Percentiles rank a stretch among this genome's conserved stretches.
phyloP scores from a whole-genome alignment of 1,140 invertebrate genomes.

The Bombus pascuorum region DNA sequence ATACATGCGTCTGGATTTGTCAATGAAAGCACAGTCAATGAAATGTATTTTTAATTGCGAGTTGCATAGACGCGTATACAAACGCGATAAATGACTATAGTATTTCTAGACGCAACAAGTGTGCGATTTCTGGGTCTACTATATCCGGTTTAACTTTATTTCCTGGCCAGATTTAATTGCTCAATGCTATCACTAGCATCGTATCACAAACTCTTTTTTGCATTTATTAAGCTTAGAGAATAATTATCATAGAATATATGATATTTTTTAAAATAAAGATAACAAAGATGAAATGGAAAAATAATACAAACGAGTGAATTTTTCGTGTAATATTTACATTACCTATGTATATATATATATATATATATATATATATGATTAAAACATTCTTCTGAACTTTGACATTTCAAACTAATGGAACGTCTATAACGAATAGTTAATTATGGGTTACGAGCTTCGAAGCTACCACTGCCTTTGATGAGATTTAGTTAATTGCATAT shows the following conservation, averaged over 20 bases:
- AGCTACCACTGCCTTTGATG: too few species aligned
- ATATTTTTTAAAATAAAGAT: not conserved
- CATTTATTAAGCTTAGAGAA: not conserved
- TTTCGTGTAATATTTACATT: not conserved
- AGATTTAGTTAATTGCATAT: conserved; percentile 21
- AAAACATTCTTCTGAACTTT: conserved; percentile 23
- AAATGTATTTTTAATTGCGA: conserved; percentile 66
- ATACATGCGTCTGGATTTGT: conserved; percentile 14
- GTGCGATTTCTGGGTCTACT: conserved; percentile 69
- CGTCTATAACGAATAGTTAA: not conserved
- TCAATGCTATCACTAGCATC: not conserved
- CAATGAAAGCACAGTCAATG: conserved; percentile 56
- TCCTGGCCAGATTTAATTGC: conserved; percentile 50
- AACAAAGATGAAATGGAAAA: not conserved
- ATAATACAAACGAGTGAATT: not conserved
- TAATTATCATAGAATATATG: not conserved
- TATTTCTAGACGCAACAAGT: conserved; percentile 69
- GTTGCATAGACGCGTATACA: conserved; percentile 42
- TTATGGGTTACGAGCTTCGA: not conserved
- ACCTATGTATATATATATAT: too few species aligned
- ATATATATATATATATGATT: not conserved
- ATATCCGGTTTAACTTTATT: conserved; percentile 58
- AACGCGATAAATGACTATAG: conserved; percentile 66
- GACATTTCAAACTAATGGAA: conserved; percentile 45
- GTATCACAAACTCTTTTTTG: not conserved